Evolutionary conservation across 2,113 vertebrate species (phyloP), one percentile per base, ranked within the genome.

Genomic region (Ictalurus furcatus): DNA sequence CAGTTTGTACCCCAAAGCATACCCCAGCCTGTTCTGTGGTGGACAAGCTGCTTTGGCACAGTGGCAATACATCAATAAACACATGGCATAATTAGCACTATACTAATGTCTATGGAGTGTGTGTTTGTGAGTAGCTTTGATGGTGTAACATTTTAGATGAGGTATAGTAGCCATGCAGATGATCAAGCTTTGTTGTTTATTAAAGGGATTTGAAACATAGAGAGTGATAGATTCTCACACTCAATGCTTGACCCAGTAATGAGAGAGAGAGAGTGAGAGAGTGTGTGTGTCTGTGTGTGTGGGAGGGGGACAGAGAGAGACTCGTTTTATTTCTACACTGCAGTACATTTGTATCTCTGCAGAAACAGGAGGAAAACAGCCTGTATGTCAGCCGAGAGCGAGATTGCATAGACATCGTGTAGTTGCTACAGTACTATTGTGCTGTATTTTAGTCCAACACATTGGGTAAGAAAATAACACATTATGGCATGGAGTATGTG

Each of bases 191-290:
- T 85, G 82, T 88, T 86, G 40, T 69, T 28, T 40, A 21, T 28
- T 30, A 21, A 67, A 67, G 76, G 23, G 76, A 58, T 56, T 17
- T 65, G 58, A 63, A 84, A 85, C 59, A 3, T 84, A 34, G 82
- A 83, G 48, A 87, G 48, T 16, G 48, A 82, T 28, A 4, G 63
- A 13, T 40, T 88, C 83, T 87, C 67, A 69, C 69, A 59, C 71
- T 83, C 56, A 54, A 54, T 81, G 86, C 73, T 90, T 90, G 88
- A 90, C 91, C 90, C 87, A 90, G 88, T 90, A 92, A 92, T 56
- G 44, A 48, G 44, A 48, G 6, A 48, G 44, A 48, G 44, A 48
- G 44, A 44, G 44, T 3, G 44, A 44, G 44, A 48, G 44, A 48
- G 44, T 7, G 44, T 0, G 44, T 13, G 37, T 25, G 81, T 44